Percentiles rank a stretch among this genome's conserved stretches.
Evolutionary conservation across 1,140 invertebrate genomes (phyloP).

Genomic region (Drosophila auraria): DNA sequence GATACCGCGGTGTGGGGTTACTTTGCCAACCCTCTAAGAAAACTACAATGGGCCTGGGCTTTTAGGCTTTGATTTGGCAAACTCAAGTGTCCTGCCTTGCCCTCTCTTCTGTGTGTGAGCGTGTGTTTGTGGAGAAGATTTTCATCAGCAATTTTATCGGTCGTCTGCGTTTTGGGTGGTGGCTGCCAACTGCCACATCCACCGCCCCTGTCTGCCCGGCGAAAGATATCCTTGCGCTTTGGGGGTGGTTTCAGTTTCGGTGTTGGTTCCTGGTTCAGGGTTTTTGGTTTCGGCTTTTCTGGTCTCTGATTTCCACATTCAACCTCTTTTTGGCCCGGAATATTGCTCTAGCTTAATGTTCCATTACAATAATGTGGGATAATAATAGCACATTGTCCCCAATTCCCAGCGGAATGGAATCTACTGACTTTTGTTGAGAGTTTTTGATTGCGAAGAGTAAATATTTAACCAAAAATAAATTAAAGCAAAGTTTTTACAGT

Average conservation of each 20-base stretch:
- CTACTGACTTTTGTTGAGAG: too few species aligned
- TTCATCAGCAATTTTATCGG: slow-evolving; percentile 77
- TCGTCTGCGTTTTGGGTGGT: slow-evolving; percentile 76
- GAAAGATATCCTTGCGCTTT: slow-evolving; percentile 57
- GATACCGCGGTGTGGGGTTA: slow-evolving; percentile 6
- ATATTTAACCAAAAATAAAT: background rate
- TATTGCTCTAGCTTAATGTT: slow-evolving; percentile 12
- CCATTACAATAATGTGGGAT: slow-evolving; percentile 6
- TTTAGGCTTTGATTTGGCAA: slow-evolving; percentile 70
- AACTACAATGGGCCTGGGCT: slow-evolving; percentile 61
- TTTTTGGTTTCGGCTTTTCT: slow-evolving; percentile 22
- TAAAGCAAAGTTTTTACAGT: background rate
- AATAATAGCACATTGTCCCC: slow-evolving; percentile 1
- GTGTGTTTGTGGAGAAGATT: slow-evolving; percentile 67
- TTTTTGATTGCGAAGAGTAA: background rate
- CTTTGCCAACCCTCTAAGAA: slow-evolving; percentile 36
- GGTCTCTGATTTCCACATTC: slow-evolving; percentile 43
- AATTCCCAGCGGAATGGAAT: background rate
- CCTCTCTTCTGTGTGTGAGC: slow-evolving; percentile 33
- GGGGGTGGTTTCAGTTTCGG: slow-evolving; percentile 71
- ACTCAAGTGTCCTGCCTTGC: slow-evolving; percentile 66
- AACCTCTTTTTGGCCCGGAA: slow-evolving; percentile 29
- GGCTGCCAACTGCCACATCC: slow-evolving; percentile 51
- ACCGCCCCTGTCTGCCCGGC: slow-evolving; percentile 21
- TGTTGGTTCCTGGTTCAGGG: slow-evolving; percentile 18